phyloP scores from a whole-genome alignment of 1,140 invertebrate genomes.

The Delia radicum region DNA sequence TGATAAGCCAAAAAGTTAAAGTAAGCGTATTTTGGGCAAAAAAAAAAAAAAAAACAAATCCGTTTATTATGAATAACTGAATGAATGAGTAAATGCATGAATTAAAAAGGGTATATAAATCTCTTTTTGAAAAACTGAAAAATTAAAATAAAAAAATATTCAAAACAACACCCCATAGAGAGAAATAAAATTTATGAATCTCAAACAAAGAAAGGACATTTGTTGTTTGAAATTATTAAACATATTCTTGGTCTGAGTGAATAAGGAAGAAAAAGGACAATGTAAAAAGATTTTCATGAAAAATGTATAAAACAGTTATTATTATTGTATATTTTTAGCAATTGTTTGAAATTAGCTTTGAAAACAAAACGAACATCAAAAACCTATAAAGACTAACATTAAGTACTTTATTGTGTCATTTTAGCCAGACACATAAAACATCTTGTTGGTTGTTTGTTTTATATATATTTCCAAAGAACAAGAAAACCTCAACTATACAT shows the following conservation, averaged over 20 bases:
- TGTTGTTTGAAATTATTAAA: too few species aligned
- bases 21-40: background rate
- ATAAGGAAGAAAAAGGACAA: background rate
- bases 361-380: background rate
- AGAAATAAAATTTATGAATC: too few species aligned
- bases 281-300: too few species aligned
- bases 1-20: background rate
- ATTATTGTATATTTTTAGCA: background rate
- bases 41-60: too few species aligned
- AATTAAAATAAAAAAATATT: background rate
- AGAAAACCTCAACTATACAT: background rate
- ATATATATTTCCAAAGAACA: background rate
- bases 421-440: background rate
- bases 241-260: too few species aligned
- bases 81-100: background rate
- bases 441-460: background rate
- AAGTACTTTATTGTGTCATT: conserved; percentile 1
- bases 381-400: background rate
- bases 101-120: background rate
- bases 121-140: background rate
- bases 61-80: background rate
- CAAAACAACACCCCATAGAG: background rate
- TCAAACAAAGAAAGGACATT: background rate
- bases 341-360: background rate
- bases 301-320: too few species aligned